phyloP scores from a whole-genome alignment of 1,140 invertebrate genomes.

The Ostrea edulis region DNA sequence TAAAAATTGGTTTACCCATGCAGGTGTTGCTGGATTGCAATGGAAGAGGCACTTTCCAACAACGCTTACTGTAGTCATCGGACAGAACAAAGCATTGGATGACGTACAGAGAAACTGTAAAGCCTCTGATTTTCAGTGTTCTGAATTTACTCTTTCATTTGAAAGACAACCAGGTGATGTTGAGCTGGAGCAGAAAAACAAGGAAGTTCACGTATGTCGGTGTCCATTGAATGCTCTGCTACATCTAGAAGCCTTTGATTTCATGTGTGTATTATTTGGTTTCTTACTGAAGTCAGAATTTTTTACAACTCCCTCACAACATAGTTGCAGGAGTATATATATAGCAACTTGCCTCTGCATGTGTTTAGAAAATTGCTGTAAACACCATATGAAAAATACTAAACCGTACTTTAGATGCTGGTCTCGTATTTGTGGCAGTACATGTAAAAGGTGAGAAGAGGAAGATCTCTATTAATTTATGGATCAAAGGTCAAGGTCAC shows the following conservation, averaged over 20 bases:
- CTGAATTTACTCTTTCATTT: constrained; percentile 47
- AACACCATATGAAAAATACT: no score
- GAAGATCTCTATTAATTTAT: no score
- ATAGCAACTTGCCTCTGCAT: neutral
- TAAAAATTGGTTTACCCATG: neutral
- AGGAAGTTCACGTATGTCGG: constrained; percentile 55
- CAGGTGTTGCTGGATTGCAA: constrained; percentile 72
- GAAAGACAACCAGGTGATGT: constrained; percentile 54
- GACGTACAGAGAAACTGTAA: constrained; percentile 50
- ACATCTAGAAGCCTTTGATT: constrained; percentile 63
- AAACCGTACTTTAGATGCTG: no score
- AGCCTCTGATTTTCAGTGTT: constrained; percentile 40
- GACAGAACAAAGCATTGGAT: constrained; percentile 19
- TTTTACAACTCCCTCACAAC: neutral
- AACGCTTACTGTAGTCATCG: constrained; percentile 65
- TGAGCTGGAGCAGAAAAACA: constrained; percentile 46
- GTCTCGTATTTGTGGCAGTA: no score
- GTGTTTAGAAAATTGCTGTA: no score
- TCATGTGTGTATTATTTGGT: constrained; percentile 58
- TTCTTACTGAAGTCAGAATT: neutral
- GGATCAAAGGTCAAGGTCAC: no score
- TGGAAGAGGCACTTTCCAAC: constrained; percentile 69
- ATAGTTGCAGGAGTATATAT: neutral
- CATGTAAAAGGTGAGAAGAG: no score
- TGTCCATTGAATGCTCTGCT: constrained; percentile 55